phyloP scores from a whole-genome alignment of 92 coral and sea anemone genomes.

The Zoanthus gigantus region DNA sequence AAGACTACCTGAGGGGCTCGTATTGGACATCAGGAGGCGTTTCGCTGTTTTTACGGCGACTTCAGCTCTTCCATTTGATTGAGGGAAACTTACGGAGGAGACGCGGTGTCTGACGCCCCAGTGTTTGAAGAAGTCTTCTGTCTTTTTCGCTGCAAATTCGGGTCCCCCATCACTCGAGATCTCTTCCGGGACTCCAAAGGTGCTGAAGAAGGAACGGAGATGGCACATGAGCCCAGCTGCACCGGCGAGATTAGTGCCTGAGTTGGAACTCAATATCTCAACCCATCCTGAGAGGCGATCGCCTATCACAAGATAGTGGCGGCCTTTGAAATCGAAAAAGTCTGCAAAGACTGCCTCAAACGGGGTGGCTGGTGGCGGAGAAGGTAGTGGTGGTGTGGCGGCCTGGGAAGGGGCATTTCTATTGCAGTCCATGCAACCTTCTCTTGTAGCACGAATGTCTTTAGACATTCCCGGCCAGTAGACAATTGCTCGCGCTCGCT shows the following conservation, averaged over 20 bases:
- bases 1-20: constrained; percentile 63
- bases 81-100: constrained; percentile 66
- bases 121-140: constrained; percentile 63
- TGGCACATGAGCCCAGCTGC: constrained; percentile 70
- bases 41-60: constrained; percentile 69
- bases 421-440: constrained; percentile 58
- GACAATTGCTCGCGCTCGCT: background rate
- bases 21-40: constrained; percentile 69
- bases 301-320: constrained; percentile 64
- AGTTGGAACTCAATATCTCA: constrained; percentile 65
- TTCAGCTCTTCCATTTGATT: constrained; percentile 71
- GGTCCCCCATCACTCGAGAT: constrained; percentile 76
- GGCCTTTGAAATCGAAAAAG: constrained; percentile 62
- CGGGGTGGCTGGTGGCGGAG: constrained; percentile 58
- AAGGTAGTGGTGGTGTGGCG: constrained; percentile 53
- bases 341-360: constrained; percentile 63
- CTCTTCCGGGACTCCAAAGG: constrained; percentile 72
- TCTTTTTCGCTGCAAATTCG: constrained; percentile 57
- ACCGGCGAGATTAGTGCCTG: constrained; percentile 69
- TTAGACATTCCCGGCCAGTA: constrained; percentile 6
- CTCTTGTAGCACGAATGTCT: constrained; percentile 36
- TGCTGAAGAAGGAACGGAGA: constrained; percentile 69
- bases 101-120: constrained; percentile 72
- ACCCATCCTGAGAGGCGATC: constrained; percentile 76
- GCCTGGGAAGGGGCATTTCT: constrained; percentile 62